Evolutionary conservation across 1,140 invertebrate genomes (phyloP).

Genomic region (Solenopsis invicta): DNA sequence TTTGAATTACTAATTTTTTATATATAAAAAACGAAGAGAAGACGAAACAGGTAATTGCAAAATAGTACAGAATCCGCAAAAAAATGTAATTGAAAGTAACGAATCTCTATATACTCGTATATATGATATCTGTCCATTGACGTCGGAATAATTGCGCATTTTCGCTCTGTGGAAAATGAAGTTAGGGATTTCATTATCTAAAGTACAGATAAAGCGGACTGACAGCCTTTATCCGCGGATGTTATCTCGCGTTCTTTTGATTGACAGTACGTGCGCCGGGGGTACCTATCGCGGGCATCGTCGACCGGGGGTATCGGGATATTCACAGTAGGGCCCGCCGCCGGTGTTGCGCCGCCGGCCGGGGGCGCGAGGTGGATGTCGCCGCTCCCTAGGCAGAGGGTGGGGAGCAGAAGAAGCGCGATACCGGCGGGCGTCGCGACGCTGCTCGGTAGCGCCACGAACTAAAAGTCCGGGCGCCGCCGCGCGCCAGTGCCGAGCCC

Average conservation of each 20-base stretch:
- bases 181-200: constrained; percentile 64
- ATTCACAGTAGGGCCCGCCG: not conserved
- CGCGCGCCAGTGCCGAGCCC: constrained; percentile 85
- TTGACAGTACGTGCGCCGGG: constrained; percentile 58
- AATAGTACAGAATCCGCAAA: not conserved
- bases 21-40: not conserved
- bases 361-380: constrained; percentile 54
- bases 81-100: not conserved
- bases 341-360: constrained; percentile 19
- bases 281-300: constrained; percentile 35
- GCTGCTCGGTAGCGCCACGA: constrained; percentile 84
- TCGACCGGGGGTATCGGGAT: constrained; percentile 35
- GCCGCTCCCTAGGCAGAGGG: constrained; percentile 30
- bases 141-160: constrained; percentile 49
- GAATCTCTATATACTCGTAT: not conserved
- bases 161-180: constrained; percentile 48
- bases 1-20: not conserved
- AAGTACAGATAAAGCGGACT: constrained; percentile 50
- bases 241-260: constrained; percentile 63
- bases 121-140: not conserved
- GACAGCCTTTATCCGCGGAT: constrained; percentile 60
- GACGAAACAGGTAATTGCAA: not conserved
- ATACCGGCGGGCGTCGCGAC: constrained; percentile 82
- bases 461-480: constrained; percentile 84
- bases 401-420: not conserved